These are phyloP conservation scores for Wiebesia pumilae DNA, from an alignment of 1,140 invertebrate species.

Conservation along the genomic window DNA sequence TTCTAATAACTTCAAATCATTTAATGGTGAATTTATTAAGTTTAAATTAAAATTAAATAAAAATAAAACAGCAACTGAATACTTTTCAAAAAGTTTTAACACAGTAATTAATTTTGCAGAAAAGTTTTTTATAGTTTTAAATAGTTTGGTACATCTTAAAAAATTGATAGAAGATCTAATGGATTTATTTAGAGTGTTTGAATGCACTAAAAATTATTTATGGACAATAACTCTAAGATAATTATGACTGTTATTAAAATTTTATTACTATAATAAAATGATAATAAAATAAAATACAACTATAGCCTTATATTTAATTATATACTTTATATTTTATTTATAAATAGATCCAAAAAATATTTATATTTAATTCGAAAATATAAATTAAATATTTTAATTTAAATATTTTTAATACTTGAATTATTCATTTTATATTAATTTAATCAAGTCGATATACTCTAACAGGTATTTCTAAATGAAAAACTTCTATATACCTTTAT, in stretches of 20 bases:
- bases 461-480: too few species aligned
- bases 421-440: too few species aligned
- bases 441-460: too few species aligned
- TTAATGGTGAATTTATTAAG: neutral
- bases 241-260: neutral
- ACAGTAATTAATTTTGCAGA: neutral
- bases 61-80: neutral
- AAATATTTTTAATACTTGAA: too few species aligned
- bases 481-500: too few species aligned
- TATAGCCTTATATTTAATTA: too few species aligned
- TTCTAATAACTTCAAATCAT: neutral
- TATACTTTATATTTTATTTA: too few species aligned
- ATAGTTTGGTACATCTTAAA: neutral
- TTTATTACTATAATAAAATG: too few species aligned
- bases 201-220: neutral
- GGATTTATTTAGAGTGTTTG: neutral
- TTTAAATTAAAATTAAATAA: neutral
- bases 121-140: neutral
- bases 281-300: too few species aligned
- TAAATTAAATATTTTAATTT: too few species aligned
- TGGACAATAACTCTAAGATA: neutral
- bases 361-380: too few species aligned
- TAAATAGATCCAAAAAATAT: too few species aligned
- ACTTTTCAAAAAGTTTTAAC: neutral
- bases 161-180: neutral